phyloP scores from a whole-genome alignment of 2,888 invertebrate genomes.

The Nymphalis c-album region DNA sequence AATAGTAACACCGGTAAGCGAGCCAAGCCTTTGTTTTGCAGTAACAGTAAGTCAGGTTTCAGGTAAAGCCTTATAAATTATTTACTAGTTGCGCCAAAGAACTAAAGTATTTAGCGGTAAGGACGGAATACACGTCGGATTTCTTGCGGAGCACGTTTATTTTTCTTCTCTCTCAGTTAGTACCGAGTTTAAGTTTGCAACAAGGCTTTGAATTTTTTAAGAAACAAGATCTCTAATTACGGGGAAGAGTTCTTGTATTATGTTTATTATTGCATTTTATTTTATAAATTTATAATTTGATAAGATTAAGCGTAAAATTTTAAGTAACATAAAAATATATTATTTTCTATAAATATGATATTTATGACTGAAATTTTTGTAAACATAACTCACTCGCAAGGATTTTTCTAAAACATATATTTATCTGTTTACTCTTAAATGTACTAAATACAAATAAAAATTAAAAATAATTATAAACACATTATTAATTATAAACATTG shows the following conservation, averaged over 20 bases:
- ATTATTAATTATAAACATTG: no score
- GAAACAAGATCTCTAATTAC: not conserved
- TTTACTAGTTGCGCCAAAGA: conserved; percentile 54
- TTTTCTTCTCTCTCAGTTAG: conserved; percentile 42
- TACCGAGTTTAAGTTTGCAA: conserved; percentile 17
- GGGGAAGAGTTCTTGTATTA: not conserved
- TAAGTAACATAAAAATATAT: no score
- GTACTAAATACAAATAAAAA: no score
- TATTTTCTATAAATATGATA: no score
- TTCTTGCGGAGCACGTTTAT: conserved; percentile 48
- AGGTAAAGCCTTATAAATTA: conserved; percentile 57
- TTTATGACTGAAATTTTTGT: no score
- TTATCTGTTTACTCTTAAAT: no score
- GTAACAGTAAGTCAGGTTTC: conserved; percentile 41
- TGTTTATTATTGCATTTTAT: not conserved
- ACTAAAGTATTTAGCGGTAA: conserved; percentile 58
- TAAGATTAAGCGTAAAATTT: no score
- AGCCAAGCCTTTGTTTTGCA: conserved; percentile 32
- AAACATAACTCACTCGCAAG: no score
- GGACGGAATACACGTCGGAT: conserved; percentile 47
- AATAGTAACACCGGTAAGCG: conserved; percentile 27
- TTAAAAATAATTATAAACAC: no score
- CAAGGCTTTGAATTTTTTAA: conserved; percentile 14
- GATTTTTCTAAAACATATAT: no score
- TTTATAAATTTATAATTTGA: not conserved